These are phyloP conservation scores for Cosmia trapezina DNA, from an alignment of 2,888 invertebrate genomes.

Conservation along the genomic window DNA sequence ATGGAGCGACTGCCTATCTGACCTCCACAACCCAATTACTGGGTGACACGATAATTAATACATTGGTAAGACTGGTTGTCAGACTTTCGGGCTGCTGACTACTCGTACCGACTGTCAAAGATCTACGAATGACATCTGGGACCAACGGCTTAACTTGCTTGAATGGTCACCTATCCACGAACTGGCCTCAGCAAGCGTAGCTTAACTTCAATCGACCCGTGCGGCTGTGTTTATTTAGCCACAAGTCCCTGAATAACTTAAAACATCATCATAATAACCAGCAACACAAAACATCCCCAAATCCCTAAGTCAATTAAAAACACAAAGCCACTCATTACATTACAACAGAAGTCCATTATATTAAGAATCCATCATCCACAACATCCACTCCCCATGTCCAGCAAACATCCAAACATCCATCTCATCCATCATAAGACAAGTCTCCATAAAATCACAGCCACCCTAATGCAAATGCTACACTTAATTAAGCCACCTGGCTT, in stretches of 20 bases:
- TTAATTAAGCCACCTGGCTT: conserved; percentile 69
- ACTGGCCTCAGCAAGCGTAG: too few relatives aligned
- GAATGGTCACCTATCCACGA: background rate
- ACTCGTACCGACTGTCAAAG: background rate
- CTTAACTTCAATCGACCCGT: background rate
- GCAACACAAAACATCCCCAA: background rate
- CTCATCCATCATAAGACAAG: conserved; percentile 25
- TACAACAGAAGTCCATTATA: background rate
- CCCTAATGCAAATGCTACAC: conserved; percentile 60
- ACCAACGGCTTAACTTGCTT: background rate
- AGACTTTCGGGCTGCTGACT: background rate
- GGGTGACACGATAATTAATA: background rate
- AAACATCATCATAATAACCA: background rate
- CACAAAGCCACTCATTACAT: background rate
- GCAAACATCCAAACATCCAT: conserved; percentile 9
- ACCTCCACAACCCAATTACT: background rate
- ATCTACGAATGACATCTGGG: background rate
- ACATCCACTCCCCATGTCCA: background rate
- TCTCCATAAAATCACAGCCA: conserved; percentile 35
- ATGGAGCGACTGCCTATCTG: background rate
- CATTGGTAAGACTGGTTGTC: background rate
- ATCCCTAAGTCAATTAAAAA: background rate
- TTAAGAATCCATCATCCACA: background rate
- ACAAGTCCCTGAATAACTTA: background rate
- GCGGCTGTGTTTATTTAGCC: background rate